Conservation (phyloP, 2,888 invertebrate species). For the Netelia fuscicornis region DNA sequence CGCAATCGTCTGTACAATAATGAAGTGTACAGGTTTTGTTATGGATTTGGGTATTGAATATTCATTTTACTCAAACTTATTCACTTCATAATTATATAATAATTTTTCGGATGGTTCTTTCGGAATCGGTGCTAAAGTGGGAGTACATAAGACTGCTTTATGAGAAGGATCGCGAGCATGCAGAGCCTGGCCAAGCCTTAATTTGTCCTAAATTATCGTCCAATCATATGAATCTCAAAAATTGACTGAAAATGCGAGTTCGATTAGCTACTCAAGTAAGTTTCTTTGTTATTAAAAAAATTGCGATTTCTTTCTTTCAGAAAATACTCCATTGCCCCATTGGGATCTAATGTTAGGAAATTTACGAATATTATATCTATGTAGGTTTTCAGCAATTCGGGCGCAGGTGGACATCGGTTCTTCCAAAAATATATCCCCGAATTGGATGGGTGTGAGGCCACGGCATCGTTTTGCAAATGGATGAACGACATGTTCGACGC, state of each 20-base stretch:
- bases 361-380: constrained; percentile 3
- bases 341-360: background rate
- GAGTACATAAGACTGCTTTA: constrained; percentile 39
- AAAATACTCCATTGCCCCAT: background rate
- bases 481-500: constrained; percentile 70
- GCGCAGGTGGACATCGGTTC: constrained; percentile 52
- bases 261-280: background rate
- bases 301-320: background rate
- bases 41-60: background rate
- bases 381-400: constrained; percentile 66
- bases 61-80: background rate
- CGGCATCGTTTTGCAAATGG: constrained; percentile 66
- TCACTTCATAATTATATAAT: constrained; percentile 23
- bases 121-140: constrained; percentile 39
- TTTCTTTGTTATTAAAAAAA: constrained; percentile 2
- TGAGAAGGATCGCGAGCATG: constrained; percentile 36
- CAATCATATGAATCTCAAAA: constrained; percentile 33
- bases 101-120: constrained; percentile 36
- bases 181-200: constrained; percentile 38
- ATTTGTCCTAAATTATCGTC: constrained; percentile 34
- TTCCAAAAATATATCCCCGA: constrained; percentile 31
- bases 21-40: constrained; percentile 14
- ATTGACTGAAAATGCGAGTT: constrained; percentile 31
- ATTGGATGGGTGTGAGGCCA: constrained; percentile 55
- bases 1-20: constrained; percentile 42